phyloP scores from a whole-genome alignment of 1,140 invertebrate genomes.

The Bombus breviceps region DNA sequence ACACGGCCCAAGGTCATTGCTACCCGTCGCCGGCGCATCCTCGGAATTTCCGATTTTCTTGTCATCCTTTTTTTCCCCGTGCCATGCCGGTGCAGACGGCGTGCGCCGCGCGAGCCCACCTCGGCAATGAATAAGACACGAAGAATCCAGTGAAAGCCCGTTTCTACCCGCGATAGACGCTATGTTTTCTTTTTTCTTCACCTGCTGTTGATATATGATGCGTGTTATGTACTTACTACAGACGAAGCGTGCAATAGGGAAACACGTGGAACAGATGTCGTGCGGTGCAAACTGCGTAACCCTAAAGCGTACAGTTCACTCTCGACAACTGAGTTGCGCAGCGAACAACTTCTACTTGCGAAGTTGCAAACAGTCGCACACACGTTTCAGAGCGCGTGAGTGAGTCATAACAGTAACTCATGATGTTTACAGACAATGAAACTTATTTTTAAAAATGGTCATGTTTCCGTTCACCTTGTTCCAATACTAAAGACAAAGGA shows the following conservation, averaged over 20 bases:
- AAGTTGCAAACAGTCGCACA: too few species aligned
- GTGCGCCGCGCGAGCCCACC: background rate
- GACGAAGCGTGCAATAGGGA: background rate
- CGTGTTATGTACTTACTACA: background rate
- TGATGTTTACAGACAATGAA: background rate
- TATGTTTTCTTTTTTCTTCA: conserved; percentile 23
- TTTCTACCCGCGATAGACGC: background rate
- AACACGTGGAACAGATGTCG: conserved; percentile 13
- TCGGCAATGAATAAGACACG: conserved; percentile 36
- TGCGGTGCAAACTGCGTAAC: background rate
- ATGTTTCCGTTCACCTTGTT: background rate
- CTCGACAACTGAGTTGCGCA: background rate
- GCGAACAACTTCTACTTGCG: background rate
- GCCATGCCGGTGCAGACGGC: conserved; percentile 4
- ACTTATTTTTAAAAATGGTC: background rate
- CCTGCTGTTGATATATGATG: background rate
- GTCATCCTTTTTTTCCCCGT: conserved; percentile 36
- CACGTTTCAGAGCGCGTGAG: background rate
- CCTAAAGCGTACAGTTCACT: background rate
- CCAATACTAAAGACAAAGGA: too few species aligned
- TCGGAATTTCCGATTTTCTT: conserved; percentile 55
- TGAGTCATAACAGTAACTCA: background rate
- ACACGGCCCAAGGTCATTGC: conserved; percentile 68
- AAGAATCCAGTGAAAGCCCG: conserved; percentile 38
- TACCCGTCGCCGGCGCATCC: conserved; percentile 59